Percentiles rank a stretch among this genome's conserved stretches.
Evolutionary conservation across 2,113 vertebrate species (phyloP).

Genomic region (Lynx canadensis): DNA sequence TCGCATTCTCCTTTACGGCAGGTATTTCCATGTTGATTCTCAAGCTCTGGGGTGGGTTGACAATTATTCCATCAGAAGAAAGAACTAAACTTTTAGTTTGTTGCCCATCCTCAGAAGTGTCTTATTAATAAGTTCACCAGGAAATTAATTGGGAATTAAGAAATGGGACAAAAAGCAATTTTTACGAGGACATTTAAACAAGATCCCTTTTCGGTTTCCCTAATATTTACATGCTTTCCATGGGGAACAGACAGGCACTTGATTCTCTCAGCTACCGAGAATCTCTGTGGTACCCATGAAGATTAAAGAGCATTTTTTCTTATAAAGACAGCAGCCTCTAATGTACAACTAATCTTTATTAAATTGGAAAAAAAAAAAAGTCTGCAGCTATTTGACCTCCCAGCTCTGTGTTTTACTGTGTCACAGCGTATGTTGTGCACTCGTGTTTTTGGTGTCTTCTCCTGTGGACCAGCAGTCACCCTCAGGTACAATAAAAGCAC

Average conservation of each 20-base stretch:
- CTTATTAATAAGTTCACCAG: slow-evolving; percentile 45
- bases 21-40: background rate
- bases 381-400: slow-evolving; percentile 38
- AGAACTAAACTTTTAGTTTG: background rate
- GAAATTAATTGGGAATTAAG: slow-evolving; percentile 24
- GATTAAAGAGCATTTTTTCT: slow-evolving; percentile 61
- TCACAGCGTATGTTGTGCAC: background rate
- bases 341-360: slow-evolving; percentile 67
- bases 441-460: background rate
- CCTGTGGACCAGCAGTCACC: background rate
- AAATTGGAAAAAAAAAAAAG: slow-evolving; percentile 17
- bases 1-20: background rate
- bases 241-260: slow-evolving; percentile 24
- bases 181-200: slow-evolving; percentile 70
- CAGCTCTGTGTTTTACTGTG: background rate
- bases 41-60: background rate
- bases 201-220: slow-evolving; percentile 54
- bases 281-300: slow-evolving; percentile 48
- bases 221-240: slow-evolving; percentile 64
- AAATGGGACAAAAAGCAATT: slow-evolving; percentile 57
- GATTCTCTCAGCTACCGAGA: slow-evolving; percentile 38
- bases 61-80: slow-evolving; percentile 31
- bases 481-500: background rate
- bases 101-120: slow-evolving; percentile 17
- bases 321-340: slow-evolving; percentile 31